phyloP scores from a whole-genome alignment of 2,888 invertebrate genomes.

The Lamproptera curius region DNA sequence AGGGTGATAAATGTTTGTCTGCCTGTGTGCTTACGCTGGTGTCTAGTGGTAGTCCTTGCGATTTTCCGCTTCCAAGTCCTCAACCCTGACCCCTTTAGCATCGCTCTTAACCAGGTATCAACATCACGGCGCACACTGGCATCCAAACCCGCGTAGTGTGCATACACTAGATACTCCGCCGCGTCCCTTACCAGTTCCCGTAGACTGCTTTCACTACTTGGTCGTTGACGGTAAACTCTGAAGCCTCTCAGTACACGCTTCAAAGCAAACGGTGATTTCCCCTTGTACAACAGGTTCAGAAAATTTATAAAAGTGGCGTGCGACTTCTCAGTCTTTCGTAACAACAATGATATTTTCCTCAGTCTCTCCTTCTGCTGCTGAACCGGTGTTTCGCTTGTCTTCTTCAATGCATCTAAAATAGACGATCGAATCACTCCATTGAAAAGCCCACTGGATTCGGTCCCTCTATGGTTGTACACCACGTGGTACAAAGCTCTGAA shows the following conservation, averaged over 20 bases:
- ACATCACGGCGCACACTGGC: neutral
- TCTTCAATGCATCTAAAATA: neutral
- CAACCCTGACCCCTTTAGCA: neutral
- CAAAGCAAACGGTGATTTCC: neutral
- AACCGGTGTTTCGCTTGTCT: neutral
- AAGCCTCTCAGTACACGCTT: conserved; percentile 2
- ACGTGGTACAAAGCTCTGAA: neutral
- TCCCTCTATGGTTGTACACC: neutral
- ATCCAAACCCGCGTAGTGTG: conserved; percentile 2
- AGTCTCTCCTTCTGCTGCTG: neutral
- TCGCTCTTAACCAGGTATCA: neutral
- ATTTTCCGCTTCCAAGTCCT: neutral
- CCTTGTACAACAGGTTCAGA: conserved; percentile 7
- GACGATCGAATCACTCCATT: neutral
- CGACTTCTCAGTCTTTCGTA: neutral
- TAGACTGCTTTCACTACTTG: neutral
- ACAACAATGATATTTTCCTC: neutral
- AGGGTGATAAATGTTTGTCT: conserved; percentile 9
- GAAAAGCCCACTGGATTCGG: neutral
- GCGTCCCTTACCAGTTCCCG: neutral
- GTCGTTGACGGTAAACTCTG: neutral
- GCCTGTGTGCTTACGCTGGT: neutral
- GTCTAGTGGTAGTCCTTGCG: neutral
- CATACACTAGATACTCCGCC: conserved; percentile 1
- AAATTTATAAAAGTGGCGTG: conserved; percentile 7